Base-by-base conservation (phyloP, 2,888 invertebrate species). In the Catocala fraxini region DNA sequence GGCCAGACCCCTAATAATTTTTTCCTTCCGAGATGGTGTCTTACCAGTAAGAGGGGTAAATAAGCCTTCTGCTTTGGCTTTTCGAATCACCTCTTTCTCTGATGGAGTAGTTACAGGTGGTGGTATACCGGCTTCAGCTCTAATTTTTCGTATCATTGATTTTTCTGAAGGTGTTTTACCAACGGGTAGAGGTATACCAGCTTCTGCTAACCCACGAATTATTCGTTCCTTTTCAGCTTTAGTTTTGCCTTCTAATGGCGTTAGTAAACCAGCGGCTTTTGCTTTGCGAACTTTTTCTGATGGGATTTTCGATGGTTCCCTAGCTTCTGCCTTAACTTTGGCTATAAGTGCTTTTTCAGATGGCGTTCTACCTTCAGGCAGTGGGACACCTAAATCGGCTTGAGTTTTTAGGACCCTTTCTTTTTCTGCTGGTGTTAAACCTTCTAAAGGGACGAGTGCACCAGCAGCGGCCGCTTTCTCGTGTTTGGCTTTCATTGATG, bases 21-120 rank as follows among this genome's bases (percentile, higher is more conserved):
- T 82, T 72, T 86, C 84, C 59, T 84, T 85, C 68, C 85, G 70
- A 47, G 69, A 68, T 10, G 68, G 47, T 15, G 79, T 70, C 66
- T 88, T 88, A 6, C 86, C 87, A 5, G 71, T 56, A 5, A 87
- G 70, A 6, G 86, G 85, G 0, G 86, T 84, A 6, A 85, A 66
- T 12, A 87, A 63, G 0, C 87, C 86, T 10, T 79, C 80, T 10
- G 80, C 79, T 71, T 77, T 85, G 6, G 86, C 86, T 66, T 80
- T 81, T 6, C 70, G 75, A 0, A 82, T 56, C 42, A 80, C 52
- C 71, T 80, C 77, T 61, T 80, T 81, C 66, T 81, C 80, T 7
- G 84, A 83, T n/a, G 74, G 46, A 33, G 86, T 83, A 64, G 54
- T 80, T 33, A 78, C 78, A 64, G 75, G 69, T 12, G 82, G 68